These are phyloP conservation scores for Nothocercus nigrocapillus DNA, from an alignment of 2,113 vertebrate genomes.

Conservation along the genomic window DNA sequence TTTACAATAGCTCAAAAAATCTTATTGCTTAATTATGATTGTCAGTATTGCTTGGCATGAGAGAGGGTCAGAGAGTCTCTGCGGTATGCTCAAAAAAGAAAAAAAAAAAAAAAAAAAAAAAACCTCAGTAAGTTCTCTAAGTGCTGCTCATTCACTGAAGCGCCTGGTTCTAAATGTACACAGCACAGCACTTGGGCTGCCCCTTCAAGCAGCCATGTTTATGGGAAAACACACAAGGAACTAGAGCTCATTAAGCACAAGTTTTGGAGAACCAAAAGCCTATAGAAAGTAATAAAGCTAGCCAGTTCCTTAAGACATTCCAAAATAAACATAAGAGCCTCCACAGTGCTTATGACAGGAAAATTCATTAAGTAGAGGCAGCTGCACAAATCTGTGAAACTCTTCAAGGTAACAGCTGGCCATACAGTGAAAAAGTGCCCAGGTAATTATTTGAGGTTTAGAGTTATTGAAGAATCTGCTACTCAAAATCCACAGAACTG, in stretches of 20 bases:
- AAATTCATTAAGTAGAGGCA: background rate
- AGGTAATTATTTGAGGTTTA: background rate
- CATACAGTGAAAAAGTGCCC: background rate
- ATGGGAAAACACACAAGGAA: background rate
- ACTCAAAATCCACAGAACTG: accelerated
- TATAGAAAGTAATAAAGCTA: background rate
- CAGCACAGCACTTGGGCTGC: background rate
- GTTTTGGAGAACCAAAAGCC: background rate
- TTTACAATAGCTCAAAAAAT: constrained; percentile 16
- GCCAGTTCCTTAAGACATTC: background rate
- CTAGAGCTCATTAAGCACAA: background rate
- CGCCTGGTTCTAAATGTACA: background rate
- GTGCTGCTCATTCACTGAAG: background rate
- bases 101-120: background rate
- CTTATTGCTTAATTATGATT: constrained; percentile 3
- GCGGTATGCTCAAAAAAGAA: background rate
- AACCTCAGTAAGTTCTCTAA: background rate
- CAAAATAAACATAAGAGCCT: background rate
- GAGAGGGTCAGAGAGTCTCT: background rate
- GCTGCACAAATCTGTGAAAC: background rate
- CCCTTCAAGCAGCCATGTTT: background rate
- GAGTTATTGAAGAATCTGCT: background rate
- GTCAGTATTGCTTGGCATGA: background rate
- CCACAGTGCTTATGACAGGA: background rate
- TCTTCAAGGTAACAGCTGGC: background rate